These are phyloP conservation scores for Thalpophila matura DNA, from an alignment of 2,888 invertebrate genomes.

Conservation along the genomic window DNA sequence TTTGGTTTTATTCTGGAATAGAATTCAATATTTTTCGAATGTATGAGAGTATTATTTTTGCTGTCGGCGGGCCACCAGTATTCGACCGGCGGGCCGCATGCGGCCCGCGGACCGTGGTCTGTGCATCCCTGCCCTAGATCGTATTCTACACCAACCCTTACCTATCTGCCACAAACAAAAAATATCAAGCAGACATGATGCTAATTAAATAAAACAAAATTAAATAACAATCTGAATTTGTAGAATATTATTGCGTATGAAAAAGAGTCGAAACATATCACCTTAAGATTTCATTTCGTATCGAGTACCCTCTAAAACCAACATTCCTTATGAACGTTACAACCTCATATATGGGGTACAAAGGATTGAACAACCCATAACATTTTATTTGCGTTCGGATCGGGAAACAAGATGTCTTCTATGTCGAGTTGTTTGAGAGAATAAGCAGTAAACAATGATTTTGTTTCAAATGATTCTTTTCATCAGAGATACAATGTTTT, in stretches of 20 bases:
- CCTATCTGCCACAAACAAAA: too few species aligned
- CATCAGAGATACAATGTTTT: too few species aligned
- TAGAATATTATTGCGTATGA: background rate
- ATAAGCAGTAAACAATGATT: constrained; percentile 6
- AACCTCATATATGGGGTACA: background rate
- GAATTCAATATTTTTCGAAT: too few species aligned
- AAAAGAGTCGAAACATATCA: background rate
- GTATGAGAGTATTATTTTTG: too few species aligned
- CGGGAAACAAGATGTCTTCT: constrained; percentile 15
- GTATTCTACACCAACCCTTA: too few species aligned
- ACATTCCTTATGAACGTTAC: constrained; percentile 17
- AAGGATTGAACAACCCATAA: constrained; percentile 11
- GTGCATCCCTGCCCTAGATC: too few species aligned
- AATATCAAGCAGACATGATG: too few species aligned
- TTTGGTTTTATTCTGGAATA: too few species aligned
- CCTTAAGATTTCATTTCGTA: constrained; percentile 12
- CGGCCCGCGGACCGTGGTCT: too few species aligned
- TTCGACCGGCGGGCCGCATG: too few species aligned
- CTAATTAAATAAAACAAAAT: too few species aligned
- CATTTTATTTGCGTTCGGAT: constrained; percentile 29
- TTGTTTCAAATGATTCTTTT: background rate
- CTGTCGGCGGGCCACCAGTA: too few species aligned
- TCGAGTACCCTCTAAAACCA: constrained; percentile 21
- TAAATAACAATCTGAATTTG: background rate
- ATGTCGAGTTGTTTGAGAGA: constrained; percentile 7